Evolutionary conservation across 2,113 vertebrate species (phyloP).

Genomic region (Mobula birostris): DNA sequence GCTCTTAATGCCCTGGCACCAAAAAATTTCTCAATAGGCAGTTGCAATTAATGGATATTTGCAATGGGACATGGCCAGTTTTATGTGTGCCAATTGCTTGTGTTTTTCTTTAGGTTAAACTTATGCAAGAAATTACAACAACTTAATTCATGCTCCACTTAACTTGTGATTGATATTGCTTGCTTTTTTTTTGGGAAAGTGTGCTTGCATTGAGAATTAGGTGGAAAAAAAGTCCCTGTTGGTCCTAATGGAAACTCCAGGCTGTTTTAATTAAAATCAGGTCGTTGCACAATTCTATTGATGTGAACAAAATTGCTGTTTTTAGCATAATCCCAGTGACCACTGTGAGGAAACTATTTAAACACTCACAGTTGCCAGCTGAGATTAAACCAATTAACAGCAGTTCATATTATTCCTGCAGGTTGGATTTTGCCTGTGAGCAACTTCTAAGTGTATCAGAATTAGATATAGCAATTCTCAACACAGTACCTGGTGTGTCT

Average conservation of each 20-base stretch:
- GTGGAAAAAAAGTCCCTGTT: not conserved
- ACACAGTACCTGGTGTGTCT: constrained; percentile 43
- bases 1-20: not conserved
- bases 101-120: not conserved
- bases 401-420: constrained; percentile 56
- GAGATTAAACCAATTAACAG: constrained; percentile 96
- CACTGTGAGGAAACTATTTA: constrained; percentile 80
- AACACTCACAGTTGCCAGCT: constrained; percentile 99
- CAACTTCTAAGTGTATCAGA: constrained; percentile 42
- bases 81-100: not conserved
- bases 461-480: constrained; percentile 47
- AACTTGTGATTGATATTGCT: not conserved
- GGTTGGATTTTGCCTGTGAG: constrained; percentile 48
- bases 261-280: constrained; percentile 51
- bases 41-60: not conserved
- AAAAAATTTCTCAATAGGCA: not conserved
- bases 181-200: not conserved
- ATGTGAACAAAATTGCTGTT: constrained; percentile 69
- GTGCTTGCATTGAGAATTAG: not conserved
- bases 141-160: not conserved
- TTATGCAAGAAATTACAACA: no score
- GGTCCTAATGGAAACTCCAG: not conserved
- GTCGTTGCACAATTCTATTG: constrained; percentile 53
- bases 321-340: constrained; percentile 96
- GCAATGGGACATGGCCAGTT: not conserved